phyloP scores from a whole-genome alignment of 2,888 invertebrate species.

The Abrostola triplasia region DNA sequence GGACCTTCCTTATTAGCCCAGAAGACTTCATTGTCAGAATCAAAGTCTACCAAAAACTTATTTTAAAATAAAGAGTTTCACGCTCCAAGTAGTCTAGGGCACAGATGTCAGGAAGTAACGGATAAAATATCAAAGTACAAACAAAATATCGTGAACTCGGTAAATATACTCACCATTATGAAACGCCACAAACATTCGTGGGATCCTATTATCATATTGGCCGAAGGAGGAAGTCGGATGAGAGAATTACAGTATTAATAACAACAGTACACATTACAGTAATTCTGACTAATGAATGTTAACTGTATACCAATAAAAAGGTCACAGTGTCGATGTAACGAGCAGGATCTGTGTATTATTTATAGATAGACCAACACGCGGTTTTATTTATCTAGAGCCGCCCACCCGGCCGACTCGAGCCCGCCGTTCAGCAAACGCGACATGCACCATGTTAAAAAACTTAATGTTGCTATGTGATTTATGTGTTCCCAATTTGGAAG shows the following conservation, averaged over 20 bases:
- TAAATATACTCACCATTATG: constrained; percentile 34
- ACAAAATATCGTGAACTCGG: constrained; percentile 28
- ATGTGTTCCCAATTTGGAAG: constrained; percentile 45
- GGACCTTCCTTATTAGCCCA: constrained; percentile 27
- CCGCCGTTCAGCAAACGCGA: constrained; percentile 47
- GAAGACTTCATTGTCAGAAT: constrained; percentile 14
- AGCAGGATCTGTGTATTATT: constrained; percentile 73
- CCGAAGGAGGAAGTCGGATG: constrained; percentile 45
- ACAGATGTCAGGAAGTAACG: constrained; percentile 45
- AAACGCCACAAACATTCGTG: constrained; percentile 34
- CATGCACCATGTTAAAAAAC: constrained; percentile 56
- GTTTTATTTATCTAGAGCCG: constrained; percentile 75
- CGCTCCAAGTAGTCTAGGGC: constrained; percentile 10
- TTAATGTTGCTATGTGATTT: constrained; percentile 61
- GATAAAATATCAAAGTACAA: constrained; percentile 40
- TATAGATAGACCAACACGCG: constrained; percentile 82
- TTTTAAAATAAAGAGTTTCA: constrained; percentile 24
- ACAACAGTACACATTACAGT: constrained; percentile 35
- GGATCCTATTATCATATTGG: constrained; percentile 40
- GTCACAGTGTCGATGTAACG: constrained; percentile 72
- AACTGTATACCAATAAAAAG: constrained; percentile 73
- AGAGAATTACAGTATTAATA: constrained; percentile 46
- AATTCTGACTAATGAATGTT: constrained; percentile 57
- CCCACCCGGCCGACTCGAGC: constrained; percentile 61
- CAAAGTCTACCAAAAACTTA: constrained; percentile 10